Percentiles rank a stretch among this genome's conserved stretches.
Conservation (phyloP, 2,888 invertebrate genomes). For the Caenorhabditis imperialis region DNA sequence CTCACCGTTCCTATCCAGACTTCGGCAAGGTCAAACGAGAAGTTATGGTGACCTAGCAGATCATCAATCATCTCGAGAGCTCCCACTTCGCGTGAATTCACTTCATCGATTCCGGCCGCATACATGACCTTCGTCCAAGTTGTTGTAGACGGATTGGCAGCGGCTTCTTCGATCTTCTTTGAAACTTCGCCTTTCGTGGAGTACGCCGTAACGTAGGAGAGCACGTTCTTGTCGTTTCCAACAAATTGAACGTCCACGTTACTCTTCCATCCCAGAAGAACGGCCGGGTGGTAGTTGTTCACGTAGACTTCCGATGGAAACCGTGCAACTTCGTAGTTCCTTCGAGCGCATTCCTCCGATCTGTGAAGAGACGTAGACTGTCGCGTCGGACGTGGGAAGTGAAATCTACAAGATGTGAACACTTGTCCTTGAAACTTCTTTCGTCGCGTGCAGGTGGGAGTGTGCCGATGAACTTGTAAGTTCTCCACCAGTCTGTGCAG, state of each 20-base stretch:
- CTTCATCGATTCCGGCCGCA: background rate
- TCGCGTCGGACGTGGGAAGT: too few relatives aligned
- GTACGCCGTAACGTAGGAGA: slow-evolving; percentile 10
- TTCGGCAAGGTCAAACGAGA: background rate
- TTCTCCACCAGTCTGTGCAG: too few relatives aligned
- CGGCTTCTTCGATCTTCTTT: background rate
- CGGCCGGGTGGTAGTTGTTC: slow-evolving; percentile 23
- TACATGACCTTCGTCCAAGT: background rate
- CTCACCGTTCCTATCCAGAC: slow-evolving; percentile 10
- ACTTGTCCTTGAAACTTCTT: background rate
- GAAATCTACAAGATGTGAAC: background rate
- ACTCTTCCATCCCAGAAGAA: slow-evolving; percentile 8
- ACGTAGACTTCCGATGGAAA: background rate
- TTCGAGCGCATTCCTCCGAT: background rate
- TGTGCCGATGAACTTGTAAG: too few relatives aligned
- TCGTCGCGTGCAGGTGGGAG: too few relatives aligned
- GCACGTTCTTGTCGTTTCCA: background rate
- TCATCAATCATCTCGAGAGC: slow-evolving; percentile 9
- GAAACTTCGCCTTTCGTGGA: slow-evolving; percentile 10
- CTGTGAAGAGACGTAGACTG: too few relatives aligned
- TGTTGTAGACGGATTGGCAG: too few relatives aligned
- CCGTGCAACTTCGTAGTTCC: background rate
- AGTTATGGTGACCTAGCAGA: background rate
- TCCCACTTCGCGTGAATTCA: background rate
- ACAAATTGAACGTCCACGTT: slow-evolving; percentile 29